These are phyloP conservation scores for Actias luna DNA, from an alignment of 2,888 invertebrate genomes.

Conservation along the genomic window DNA sequence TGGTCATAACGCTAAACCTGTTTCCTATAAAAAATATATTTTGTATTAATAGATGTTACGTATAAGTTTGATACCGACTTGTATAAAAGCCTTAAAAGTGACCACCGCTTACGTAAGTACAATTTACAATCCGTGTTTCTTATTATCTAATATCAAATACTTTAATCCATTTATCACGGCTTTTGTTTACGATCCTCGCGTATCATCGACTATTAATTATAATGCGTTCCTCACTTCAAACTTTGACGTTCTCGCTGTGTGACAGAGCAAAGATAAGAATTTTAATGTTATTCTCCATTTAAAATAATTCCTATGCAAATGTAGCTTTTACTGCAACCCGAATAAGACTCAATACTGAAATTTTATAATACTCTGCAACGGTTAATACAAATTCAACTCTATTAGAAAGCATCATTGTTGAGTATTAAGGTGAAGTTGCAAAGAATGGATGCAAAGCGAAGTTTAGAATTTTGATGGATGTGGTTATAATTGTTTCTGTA, in stretches of 20 bases:
- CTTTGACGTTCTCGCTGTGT: conserved; percentile 80
- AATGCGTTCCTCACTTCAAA: conserved; percentile 79
- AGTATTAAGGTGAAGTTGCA: conserved; percentile 32
- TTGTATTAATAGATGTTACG: conserved; percentile 23
- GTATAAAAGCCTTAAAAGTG: conserved; percentile 49
- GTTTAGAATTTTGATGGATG: conserved; percentile 80
- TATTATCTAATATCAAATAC: conserved; percentile 74
- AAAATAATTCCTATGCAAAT: conserved; percentile 37
- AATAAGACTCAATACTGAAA: conserved; percentile 31
- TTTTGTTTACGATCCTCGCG: conserved; percentile 81
- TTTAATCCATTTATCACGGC: conserved; percentile 81
- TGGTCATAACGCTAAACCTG: too few species aligned
- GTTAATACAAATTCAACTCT: conserved; percentile 46
- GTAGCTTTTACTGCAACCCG: conserved; percentile 34
- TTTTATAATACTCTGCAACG: conserved; percentile 17
- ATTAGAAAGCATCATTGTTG: conserved; percentile 32
- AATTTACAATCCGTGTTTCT: conserved; percentile 74
- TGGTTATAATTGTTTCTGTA: conserved; percentile 82
- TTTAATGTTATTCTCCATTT: conserved; percentile 73
- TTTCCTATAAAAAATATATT: too few species aligned
- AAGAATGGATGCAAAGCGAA: conserved; percentile 54
- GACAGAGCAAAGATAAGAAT: conserved; percentile 81
- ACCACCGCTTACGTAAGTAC: conserved; percentile 72
- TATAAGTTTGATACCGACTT: conserved; percentile 36
- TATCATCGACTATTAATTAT: conserved; percentile 82